phyloP scores from a whole-genome alignment of 1,140 invertebrate genomes.

The Formica selysi region DNA sequence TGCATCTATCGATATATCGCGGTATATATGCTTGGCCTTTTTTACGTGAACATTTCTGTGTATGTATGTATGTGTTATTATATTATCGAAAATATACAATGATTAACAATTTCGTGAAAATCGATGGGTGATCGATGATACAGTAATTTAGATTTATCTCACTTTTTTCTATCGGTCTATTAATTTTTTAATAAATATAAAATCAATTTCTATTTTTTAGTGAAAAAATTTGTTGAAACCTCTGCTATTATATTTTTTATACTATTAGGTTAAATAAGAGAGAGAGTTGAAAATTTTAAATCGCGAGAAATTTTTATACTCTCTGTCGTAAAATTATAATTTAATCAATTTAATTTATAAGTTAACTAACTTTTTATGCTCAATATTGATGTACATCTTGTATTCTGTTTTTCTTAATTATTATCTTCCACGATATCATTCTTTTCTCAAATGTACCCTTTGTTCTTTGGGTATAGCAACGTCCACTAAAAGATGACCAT shows the following conservation, averaged over 20 bases:
- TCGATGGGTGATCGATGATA: not conserved
- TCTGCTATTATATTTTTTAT: not conserved
- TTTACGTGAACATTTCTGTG: not conserved
- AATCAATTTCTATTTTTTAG: not conserved
- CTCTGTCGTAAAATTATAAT: not conserved
- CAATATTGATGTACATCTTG: too few species aligned
- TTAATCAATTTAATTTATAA: slow-evolving; percentile 2
- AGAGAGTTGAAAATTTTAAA: not conserved
- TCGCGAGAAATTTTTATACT: not conserved
- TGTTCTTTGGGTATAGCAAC: slow-evolving; percentile 32
- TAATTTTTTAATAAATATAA: not conserved
- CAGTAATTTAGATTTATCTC: not conserved
- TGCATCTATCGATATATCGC: slow-evolving; percentile 12
- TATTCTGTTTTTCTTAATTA: not conserved
- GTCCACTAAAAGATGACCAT: slow-evolving; percentile 79
- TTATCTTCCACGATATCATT: slow-evolving; percentile 2
- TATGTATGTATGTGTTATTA: not conserved
- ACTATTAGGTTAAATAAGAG: not conserved
- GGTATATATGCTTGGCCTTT: not conserved
- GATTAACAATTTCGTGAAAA: not conserved
- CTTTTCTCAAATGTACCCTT: not conserved
- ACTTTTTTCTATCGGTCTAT: not conserved
- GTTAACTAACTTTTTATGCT: not conserved
- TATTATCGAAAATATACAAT: not conserved
- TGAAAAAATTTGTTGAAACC: not conserved